A percentile compares a stretch with the other conserved stretches of the same genome.
phyloP scores from a whole-genome alignment of 2,113 vertebrate genomes.

The Sceloporus tristichus region DNA sequence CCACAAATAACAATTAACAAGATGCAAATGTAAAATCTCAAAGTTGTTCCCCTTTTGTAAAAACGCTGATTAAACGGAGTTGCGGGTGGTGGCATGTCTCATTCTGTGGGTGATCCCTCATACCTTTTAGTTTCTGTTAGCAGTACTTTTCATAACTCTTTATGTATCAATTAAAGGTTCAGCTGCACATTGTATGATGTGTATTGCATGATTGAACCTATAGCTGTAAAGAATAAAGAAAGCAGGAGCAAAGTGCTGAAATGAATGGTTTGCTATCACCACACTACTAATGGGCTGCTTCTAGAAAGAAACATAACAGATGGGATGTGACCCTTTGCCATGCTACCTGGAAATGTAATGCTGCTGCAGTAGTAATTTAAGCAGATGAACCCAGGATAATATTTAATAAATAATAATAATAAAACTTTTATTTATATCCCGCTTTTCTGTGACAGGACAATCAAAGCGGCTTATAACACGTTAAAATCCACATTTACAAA shows the following conservation, averaged over 20 bases:
- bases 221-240: background rate
- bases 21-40: slow-evolving; percentile 53
- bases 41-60: slow-evolving; percentile 19
- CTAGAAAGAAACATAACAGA: background rate
- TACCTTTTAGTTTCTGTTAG: background rate
- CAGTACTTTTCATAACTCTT: background rate
- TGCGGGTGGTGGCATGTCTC: fast-evolving
- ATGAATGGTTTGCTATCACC: background rate
- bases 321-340: background rate
- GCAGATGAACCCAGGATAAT: background rate
- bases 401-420: too few relatives aligned
- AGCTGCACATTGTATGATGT: background rate
- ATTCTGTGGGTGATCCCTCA: background rate
- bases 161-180: background rate
- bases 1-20: slow-evolving; percentile 73
- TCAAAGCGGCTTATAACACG: too few relatives aligned
- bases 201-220: background rate
- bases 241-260: background rate
- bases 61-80: background rate
- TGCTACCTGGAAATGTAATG: background rate
- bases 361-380: background rate
- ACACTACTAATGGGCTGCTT: background rate
- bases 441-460: too few relatives aligned
- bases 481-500: too few relatives aligned
- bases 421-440: too few relatives aligned